Evolutionary conservation across 2,113 vertebrate species (phyloP).

Genomic region (Mohoua ochrocephala): DNA sequence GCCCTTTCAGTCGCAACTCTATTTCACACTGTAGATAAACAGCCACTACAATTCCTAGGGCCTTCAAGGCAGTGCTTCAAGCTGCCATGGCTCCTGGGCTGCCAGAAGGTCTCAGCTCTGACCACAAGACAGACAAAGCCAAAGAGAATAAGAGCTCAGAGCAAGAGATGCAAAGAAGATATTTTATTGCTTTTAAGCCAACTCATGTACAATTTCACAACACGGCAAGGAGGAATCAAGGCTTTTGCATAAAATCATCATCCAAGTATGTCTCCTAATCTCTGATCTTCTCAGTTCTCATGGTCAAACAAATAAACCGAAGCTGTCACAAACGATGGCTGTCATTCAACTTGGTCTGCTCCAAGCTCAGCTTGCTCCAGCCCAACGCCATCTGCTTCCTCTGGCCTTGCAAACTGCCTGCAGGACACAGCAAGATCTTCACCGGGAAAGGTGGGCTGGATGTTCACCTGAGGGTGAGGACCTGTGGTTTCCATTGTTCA

Average conservation of each 20-base stretch:
- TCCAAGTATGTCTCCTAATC: background rate
- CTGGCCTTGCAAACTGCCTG: background rate
- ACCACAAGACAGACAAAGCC: background rate
- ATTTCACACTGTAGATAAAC: background rate
- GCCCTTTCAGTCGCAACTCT: fast-evolving
- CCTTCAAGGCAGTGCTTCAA: background rate
- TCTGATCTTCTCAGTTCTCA: background rate
- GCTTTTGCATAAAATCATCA: background rate
- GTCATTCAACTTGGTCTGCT: background rate
- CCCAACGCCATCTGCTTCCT: background rate
- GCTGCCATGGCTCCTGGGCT: background rate
- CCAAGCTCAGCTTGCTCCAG: background rate
- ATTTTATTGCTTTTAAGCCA: background rate
- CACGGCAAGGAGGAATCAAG: background rate
- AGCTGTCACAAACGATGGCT: background rate
- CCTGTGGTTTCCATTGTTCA: background rate
- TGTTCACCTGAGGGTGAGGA: background rate
- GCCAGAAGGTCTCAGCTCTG: background rate
- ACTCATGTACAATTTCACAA: background rate
- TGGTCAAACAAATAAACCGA: background rate
- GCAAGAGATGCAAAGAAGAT: background rate
- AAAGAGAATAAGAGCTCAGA: background rate
- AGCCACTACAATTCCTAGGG: background rate
- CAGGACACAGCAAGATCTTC: background rate
- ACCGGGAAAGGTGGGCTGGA: background rate